Conservation (phyloP, 1,140 invertebrate genomes). For the Drosophila insularis region DNA sequence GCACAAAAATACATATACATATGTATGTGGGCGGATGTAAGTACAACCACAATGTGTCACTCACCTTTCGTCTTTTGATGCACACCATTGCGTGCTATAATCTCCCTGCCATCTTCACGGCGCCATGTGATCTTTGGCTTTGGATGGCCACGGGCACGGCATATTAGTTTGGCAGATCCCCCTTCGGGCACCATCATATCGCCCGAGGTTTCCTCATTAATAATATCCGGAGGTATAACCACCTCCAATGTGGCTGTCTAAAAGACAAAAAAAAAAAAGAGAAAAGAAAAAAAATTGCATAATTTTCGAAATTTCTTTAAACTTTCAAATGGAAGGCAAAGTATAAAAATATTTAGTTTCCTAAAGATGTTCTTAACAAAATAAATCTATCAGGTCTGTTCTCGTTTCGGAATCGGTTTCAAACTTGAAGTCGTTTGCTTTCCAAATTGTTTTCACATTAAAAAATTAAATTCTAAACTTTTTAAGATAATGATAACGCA, state of each 20-base stretch:
- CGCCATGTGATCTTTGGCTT: conserved; percentile 93
- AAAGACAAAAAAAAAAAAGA: not conserved
- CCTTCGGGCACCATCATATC: conserved; percentile 96
- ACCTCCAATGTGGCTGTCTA: conserved; percentile 93
- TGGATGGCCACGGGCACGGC: conserved; percentile 92
- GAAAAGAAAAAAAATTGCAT: not conserved
- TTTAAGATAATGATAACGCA: too few relatives aligned
- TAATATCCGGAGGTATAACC: conserved; percentile 95
- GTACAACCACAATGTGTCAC: conserved; percentile 6
- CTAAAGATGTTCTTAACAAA: too few relatives aligned
- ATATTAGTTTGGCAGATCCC: conserved; percentile 92
- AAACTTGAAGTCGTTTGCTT: too few relatives aligned
- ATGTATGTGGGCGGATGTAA: not conserved
- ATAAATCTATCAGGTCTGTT: too few relatives aligned
- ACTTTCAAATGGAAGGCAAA: too few relatives aligned
- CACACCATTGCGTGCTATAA: conserved; percentile 88
- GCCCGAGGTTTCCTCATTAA: conserved; percentile 93
- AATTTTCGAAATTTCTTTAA: too few relatives aligned
- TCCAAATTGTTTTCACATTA: too few relatives aligned
- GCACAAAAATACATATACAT: too few relatives aligned
- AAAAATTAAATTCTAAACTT: too few relatives aligned
- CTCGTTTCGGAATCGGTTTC: too few relatives aligned
- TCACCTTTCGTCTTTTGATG: conserved; percentile 89
- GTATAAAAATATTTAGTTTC: too few relatives aligned
- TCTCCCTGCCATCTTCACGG: conserved; percentile 92